Percentiles rank a stretch among this genome's conserved stretches.
Evolutionary conservation across 2,113 vertebrate species (phyloP).

Genomic region (Nothoprocta perdicaria): DNA sequence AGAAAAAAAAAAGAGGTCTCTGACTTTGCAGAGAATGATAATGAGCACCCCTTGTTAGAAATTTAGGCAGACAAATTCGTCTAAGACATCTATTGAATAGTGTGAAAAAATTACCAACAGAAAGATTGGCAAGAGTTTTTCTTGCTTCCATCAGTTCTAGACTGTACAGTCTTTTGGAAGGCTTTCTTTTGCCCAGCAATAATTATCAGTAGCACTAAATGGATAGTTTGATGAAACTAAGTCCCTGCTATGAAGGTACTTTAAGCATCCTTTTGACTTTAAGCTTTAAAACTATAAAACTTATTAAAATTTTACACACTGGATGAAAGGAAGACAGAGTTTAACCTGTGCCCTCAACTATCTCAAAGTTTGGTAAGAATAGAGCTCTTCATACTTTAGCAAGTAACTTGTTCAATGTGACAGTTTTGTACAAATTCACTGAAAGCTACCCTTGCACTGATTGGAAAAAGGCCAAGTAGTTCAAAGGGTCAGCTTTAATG

Average conservation of each 20-base stretch:
- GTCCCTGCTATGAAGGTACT: neutral
- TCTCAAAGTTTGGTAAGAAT: constrained; percentile 21
- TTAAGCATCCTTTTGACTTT: neutral
- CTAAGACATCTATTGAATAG: too few species aligned
- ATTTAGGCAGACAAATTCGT: neutral
- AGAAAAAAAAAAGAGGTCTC: neutral
- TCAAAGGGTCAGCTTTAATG: constrained; percentile 41
- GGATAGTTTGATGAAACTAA: neutral
- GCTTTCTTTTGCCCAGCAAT: neutral
- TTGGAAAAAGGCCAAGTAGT: neutral
- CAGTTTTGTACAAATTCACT: neutral
- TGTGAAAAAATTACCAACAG: neutral
- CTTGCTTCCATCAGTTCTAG: neutral
- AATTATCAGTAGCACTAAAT: neutral
- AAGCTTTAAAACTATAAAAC: constrained; percentile 8
- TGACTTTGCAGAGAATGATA: neutral
- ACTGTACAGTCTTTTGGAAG: neutral
- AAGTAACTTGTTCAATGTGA: constrained; percentile 8
- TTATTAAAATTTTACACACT: constrained; percentile 21
- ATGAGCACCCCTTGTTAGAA: neutral
- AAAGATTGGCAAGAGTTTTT: neutral
- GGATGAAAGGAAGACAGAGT: neutral
- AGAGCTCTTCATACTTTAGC: neutral
- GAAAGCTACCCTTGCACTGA: neutral
- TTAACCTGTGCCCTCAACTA: neutral